Conservation (phyloP, 2,113 vertebrate species). For the Etia nguti region DNA sequence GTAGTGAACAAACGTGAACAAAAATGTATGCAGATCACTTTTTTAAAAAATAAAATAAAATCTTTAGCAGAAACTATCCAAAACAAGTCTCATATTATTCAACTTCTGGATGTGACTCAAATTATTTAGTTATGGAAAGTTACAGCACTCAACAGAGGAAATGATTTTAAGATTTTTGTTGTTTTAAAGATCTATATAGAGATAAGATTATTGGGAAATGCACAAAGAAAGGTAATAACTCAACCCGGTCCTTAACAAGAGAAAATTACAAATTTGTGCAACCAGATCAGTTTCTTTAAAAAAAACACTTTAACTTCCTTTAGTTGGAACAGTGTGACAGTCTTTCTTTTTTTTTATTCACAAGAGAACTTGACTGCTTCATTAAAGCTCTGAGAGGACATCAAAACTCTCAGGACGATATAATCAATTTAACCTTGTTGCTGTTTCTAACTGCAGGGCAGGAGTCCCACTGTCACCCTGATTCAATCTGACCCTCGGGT, state of each 20-base stretch:
- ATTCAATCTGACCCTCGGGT: conserved; percentile 29
- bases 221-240: not conserved
- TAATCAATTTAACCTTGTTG: conserved; percentile 20
- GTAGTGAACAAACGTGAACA: not conserved
- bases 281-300: not conserved
- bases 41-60: not conserved
- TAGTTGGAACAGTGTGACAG: not conserved
- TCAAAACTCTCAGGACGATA: not conserved
- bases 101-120: not conserved
- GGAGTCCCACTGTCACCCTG: conserved; percentile 42
- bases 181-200: not conserved
- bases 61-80: not conserved
- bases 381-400: not conserved
- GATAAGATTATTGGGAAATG: not conserved
- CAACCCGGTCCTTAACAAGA: not conserved
- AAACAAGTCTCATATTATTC: not conserved
- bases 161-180: fast-evolving
- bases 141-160: fast-evolving
- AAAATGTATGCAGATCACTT: not conserved
- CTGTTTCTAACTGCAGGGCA: not conserved
- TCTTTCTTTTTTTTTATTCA: not conserved
- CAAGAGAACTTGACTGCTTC: not conserved
- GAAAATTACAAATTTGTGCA: not conserved
- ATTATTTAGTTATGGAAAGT: not conserved
- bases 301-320: not conserved